phyloP scores from a whole-genome alignment of 2,797 vertebrate genomes.

The Arrhamphus sclerolepis region DNA sequence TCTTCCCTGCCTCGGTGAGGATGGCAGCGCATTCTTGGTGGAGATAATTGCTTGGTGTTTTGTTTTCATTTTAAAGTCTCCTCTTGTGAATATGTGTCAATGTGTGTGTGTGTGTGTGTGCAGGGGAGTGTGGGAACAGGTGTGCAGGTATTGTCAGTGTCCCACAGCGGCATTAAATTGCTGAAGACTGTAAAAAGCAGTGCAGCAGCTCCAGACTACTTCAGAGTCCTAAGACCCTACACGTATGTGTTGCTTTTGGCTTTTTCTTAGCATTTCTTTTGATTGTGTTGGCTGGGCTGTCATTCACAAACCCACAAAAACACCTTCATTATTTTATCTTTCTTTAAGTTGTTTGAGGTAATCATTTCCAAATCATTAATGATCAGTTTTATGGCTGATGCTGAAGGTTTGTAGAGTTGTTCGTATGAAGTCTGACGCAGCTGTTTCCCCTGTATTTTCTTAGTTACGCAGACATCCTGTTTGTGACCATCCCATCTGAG shows the following conservation, averaged over 20 bases:
- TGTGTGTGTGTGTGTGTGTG: slow-evolving; percentile 57
- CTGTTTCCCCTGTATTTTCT: not conserved
- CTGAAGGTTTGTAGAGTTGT: no score
- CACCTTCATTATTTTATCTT: not conserved
- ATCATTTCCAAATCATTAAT: no score
- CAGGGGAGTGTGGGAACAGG: slow-evolving; percentile 96
- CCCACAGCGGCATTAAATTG: slow-evolving; percentile 90
- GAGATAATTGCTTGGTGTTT: not conserved
- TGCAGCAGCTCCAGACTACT: slow-evolving; percentile 84
- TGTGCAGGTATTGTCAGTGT: slow-evolving; percentile 93
- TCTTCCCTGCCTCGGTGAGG: slow-evolving; percentile 95
- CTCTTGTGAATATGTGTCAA: slow-evolving; percentile 29
- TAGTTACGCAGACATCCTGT: slow-evolving; percentile 93
- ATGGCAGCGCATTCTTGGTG: not conserved
- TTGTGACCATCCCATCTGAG: slow-evolving; percentile 91
- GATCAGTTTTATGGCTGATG: no score
- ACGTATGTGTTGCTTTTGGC: slow-evolving; percentile 76
- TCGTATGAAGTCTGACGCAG: no score
- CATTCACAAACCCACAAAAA: not conserved
- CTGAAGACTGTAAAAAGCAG: slow-evolving; percentile 88
- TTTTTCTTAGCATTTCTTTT: not conserved
- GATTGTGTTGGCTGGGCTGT: not conserved
- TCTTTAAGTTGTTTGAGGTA: no score
- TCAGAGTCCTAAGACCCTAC: slow-evolving; percentile 88
- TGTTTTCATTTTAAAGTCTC: slow-evolving; percentile 10